Base-by-base conservation (phyloP, 2,113 vertebrate genomes). In the Eubucco bourcierii region DNA sequence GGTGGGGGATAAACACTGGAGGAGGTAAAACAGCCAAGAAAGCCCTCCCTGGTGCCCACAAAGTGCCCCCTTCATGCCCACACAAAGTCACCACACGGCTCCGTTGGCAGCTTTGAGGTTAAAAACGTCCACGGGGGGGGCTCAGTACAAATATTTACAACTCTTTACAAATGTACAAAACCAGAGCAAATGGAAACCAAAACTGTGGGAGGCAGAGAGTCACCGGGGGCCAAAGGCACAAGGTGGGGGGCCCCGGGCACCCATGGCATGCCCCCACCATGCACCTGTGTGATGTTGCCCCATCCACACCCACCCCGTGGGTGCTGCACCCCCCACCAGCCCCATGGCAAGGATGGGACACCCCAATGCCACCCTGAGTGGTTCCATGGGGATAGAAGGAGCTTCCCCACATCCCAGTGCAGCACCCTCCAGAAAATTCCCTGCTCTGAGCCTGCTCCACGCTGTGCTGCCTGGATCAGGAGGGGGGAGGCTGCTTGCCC, bases 101-200 rank as follows among this genome's bases (percentile, higher is more conserved):
- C 77, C 12, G 2, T 12, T 34, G 70, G 56, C 71, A 74, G 70
- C 46, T 90, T 88, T 65, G 12, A 37, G 52, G 44, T 65, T 37
- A 28, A 76, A 94, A 92, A 75, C 24, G 33, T 68, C 76, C 89
- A 84, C n/a, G 89, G 2, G 23, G 76, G 76, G 63, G 10, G 50
- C 74, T 47, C 2, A 1, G 31, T 16, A 79, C 55, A 73, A 91
- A 80, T 64, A 71, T 25, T 56, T 81, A 76, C 70, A 92, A 14
- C 46, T 25, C 23, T 15, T 56, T 65, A 93, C 88, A 94, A 84
- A 79, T 17, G 29, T 24, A 73, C 73, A 66, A 86, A 93, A 73
- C 6, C 2, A 0, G 27, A 33, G 10, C 2, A 2, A 7, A 13
- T 25, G 73, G 79, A 80, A 90, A 20, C 44, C 76, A 24, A 64